Base-by-base conservation (phyloP, 2,888 invertebrate species). In the Cerceris rybyensis region DNA sequence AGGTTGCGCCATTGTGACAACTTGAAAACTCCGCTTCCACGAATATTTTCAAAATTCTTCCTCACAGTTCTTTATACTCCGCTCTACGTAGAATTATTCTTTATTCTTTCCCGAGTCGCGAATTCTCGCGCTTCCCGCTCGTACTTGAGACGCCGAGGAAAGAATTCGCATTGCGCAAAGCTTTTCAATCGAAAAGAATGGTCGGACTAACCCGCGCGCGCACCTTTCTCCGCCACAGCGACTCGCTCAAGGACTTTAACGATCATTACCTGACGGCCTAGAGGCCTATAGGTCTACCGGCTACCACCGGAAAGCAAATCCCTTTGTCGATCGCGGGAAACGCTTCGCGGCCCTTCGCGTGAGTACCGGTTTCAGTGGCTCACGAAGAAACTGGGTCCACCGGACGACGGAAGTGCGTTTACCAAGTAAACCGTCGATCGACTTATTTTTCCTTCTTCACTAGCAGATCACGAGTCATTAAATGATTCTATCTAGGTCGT, bases 1-100 rank as follows among this genome's bases (percentile, higher is more conserved):
- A 86, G 85, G 85, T 86, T 86, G 85, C 81, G 86, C 84, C 86
- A 84, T 86, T 86, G 86, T 85, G 85, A 80, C 69, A 81, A 84
- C 86, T 85, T 82, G 86, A 85, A 85, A 84, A 84, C 82, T 82
- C 80, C 76, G 82, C 80, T 78, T 78, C 72, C 82, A 70, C 79
- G 82, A 82, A 85, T 86, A 85, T 86, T 85, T 85, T 85, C 73
- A 80, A 85, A 85, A 85, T 86, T 70, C 73, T 72, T 81, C 83
- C 67, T 71, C 71, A 46, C 39, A 50, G 28, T 9, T 16, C 55
- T 8, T 46, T 65, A 11, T 17, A 6, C 17, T 13, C 50, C 13
- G 14, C 46, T 52, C 63, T 61, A 64, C 72, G 82, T 67, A 75
- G 65, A 82, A 82, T 84, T 82, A 82, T 84, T 69, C 80, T 67